Base-by-base conservation (phyloP, 2,113 vertebrate genomes). In the Ramphastos sulfuratus region DNA sequence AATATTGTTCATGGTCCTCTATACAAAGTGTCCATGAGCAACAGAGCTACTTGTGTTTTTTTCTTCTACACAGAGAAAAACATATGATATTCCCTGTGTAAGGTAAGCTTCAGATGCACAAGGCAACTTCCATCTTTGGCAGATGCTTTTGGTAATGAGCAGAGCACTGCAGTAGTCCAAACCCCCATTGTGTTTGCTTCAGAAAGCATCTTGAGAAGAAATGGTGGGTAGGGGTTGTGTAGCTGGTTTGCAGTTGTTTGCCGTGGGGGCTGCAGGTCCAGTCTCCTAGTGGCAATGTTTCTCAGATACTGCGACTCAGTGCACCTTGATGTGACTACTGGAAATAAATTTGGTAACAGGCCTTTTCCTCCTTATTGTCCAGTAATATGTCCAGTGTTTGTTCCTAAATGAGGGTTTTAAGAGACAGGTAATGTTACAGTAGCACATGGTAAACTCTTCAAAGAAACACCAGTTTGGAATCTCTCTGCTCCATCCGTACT, bases 281-380 rank as follows among this genome's bases (percentile, higher is more conserved):
- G 3, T 12, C 15, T 16, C 2, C 6, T 46, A 23, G 21, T 63
- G 84, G 20, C 52, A 70, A 1, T 5, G 3, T 25, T 33, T 76
- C 46, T 93, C 67, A 75, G 31, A 65, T 56, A 35, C 46, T 87
- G 46, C 55, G 55, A 8, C 24, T 54, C 30, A 5, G 33, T 74
- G 15, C 25, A 12, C 27, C 28, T 23, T 31, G 31, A 52, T 81
- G 48, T 0, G 0, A 44, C 72, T 60, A 6, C 37, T 50, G 24
- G 48, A 67, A 74, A 65, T 74, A 11, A 71, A 77, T 61, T 48
- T 82, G 58, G 9, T 50, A 64, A 58, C 54, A 71, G 54, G 37
- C 11, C 39, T 76, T 76, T 92, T 17, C 79, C 37, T 74, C 39
- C 19, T 75, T 20, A 15, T 72, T 81, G 55, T 80, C 56, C 54